phyloP scores from a whole-genome alignment of 2,888 invertebrate genomes.

The Arctia plantaginis region DNA sequence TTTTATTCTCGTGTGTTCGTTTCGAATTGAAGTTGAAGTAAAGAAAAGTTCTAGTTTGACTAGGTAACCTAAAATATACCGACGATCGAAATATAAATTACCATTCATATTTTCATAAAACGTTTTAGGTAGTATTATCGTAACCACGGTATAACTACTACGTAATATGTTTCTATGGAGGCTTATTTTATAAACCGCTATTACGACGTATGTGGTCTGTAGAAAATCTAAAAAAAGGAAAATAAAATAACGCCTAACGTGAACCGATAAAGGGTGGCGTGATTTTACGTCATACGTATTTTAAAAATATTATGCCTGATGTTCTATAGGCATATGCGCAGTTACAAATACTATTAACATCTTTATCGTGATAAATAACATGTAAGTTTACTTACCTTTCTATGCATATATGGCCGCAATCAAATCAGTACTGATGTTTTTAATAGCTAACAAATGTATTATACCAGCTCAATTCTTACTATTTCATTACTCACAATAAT shows the following conservation, averaged over 20 bases:
- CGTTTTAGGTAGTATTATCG: slow-evolving; percentile 12
- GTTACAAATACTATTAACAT: slow-evolving; percentile 1
- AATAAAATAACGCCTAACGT: neutral
- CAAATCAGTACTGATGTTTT: slow-evolving; percentile 4
- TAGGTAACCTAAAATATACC: too few relatives aligned
- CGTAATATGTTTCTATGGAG: neutral
- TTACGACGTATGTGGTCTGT: slow-evolving; percentile 8
- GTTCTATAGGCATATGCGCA: slow-evolving; percentile 5
- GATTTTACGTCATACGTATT: slow-evolving; percentile 3
- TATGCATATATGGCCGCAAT: neutral
- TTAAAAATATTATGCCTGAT: slow-evolving; percentile 3
- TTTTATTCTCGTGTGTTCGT: too few relatives aligned
- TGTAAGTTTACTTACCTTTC: slow-evolving; percentile 5
- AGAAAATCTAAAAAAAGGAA: slow-evolving; percentile 4
- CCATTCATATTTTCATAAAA: neutral
- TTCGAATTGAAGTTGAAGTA: too few relatives aligned
- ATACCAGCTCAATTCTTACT: neutral
- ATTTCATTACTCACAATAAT: slow-evolving; percentile 10
- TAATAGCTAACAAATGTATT: neutral
- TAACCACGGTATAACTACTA: slow-evolving; percentile 21
- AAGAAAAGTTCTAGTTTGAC: slow-evolving; percentile 28
- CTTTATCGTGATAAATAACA: neutral
- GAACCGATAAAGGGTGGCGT: neutral
- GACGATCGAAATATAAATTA: neutral
- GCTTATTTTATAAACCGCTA: slow-evolving; percentile 13